These are phyloP conservation scores for Leucoptera coffeella DNA, from an alignment of 2,888 invertebrate species.

Conservation along the genomic window DNA sequence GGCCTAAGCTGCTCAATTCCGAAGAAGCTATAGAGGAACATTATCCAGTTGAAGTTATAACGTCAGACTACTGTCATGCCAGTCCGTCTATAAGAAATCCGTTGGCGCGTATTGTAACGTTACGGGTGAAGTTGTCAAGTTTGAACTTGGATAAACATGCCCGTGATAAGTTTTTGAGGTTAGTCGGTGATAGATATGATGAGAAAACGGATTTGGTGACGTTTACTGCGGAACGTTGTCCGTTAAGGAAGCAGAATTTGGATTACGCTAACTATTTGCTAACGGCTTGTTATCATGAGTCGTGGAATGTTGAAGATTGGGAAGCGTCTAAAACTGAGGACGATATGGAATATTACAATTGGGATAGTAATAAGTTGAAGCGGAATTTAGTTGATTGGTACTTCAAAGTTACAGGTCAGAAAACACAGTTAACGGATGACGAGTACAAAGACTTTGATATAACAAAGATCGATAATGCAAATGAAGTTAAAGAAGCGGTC, in stretches of 20 bases:
- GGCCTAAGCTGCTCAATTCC: slow-evolving; percentile 76
- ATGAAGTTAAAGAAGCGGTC: slow-evolving; percentile 55
- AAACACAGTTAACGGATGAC: slow-evolving; percentile 22
- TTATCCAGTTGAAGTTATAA: slow-evolving; percentile 79
- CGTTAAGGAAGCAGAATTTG: slow-evolving; percentile 81
- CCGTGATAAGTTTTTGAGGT: slow-evolving; percentile 79
- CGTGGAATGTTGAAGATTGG: slow-evolving; percentile 81
- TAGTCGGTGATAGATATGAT: slow-evolving; percentile 77
- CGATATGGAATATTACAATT: slow-evolving; percentile 87
- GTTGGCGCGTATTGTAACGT: slow-evolving; percentile 74
- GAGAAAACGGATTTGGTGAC: slow-evolving; percentile 69
- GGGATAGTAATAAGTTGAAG: slow-evolving; percentile 68
- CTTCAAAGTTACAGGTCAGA: slow-evolving; percentile 15
- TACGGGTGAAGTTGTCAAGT: slow-evolving; percentile 65
- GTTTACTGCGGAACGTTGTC: slow-evolving; percentile 87
- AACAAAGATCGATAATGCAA: slow-evolving; percentile 25
- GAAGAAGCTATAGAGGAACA: slow-evolving; percentile 67
- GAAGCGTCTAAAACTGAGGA: slow-evolving; percentile 73
- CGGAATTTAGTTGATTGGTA: slow-evolving; percentile 41
- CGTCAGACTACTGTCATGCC: slow-evolving; percentile 85
- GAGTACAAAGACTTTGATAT: slow-evolving; percentile 30
- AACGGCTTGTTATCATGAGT: slow-evolving; percentile 87
- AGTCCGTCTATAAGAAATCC: slow-evolving; percentile 84
- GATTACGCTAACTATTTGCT: slow-evolving; percentile 90
- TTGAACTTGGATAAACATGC: slow-evolving; percentile 76